These are phyloP conservation scores for Bradypodion pumilum DNA, from an alignment of 2,797 vertebrate species.

Conservation along the genomic window DNA sequence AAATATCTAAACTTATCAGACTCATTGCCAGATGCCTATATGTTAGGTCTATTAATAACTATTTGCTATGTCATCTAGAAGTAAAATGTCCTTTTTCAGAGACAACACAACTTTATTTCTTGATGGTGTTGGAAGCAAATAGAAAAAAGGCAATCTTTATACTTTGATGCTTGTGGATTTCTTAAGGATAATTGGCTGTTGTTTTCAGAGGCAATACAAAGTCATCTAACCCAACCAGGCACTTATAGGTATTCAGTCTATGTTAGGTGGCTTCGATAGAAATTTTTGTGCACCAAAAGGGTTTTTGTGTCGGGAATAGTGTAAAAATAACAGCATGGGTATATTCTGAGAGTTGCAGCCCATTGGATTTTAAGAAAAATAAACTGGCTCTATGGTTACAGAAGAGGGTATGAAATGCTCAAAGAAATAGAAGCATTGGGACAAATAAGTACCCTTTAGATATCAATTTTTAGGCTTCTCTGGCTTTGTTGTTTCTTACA, in stretches of 20 bases:
- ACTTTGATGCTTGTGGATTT: neutral
- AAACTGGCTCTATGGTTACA: neutral
- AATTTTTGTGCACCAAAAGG: neutral
- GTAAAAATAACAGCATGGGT: no score
- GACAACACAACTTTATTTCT: no score
- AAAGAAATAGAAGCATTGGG: neutral
- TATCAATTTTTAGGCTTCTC: neutral
- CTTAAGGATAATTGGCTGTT: neutral
- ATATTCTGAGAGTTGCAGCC: no score
- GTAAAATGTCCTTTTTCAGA: neutral
- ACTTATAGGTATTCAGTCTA: neutral
- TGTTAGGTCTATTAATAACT: neutral
- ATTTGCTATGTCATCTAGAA: neutral
- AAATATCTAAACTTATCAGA: neutral
- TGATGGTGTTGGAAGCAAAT: no score
- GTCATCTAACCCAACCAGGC: neutral
- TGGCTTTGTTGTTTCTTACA: neutral
- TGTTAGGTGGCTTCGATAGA: neutral
- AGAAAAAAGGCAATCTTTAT: no score
- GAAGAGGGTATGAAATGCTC: neutral
- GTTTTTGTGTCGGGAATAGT: neutral
- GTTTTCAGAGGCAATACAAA: neutral
- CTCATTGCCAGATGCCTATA: neutral
- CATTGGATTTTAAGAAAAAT: no score
- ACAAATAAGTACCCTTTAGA: neutral